Percentiles rank a stretch among this genome's conserved stretches.
These are phyloP conservation scores for Crotalus viridis DNA, from an alignment of 2,113 vertebrate genomes.

Conservation along the genomic window DNA sequence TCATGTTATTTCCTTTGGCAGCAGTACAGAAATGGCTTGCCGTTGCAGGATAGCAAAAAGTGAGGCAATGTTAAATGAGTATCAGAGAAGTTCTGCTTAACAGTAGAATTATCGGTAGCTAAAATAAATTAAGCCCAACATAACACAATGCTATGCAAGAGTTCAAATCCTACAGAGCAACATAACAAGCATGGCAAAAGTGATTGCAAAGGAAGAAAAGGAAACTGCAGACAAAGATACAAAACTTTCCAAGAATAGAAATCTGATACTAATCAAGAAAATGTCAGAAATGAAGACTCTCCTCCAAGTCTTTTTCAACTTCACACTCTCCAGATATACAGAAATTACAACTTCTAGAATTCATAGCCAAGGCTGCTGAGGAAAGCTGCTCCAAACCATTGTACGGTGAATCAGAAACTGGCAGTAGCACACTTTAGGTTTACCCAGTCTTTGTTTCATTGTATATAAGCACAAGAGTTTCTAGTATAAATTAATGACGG, in stretches of 20 bases:
- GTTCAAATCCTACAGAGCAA: not conserved
- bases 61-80: not conserved
- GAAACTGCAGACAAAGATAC: not conserved
- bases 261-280: not conserved
- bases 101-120: not conserved
- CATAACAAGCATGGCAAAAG: not conserved
- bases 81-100: not conserved
- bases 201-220: not conserved
- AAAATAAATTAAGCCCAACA: not conserved
- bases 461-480: not conserved
- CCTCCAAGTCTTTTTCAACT: not conserved
- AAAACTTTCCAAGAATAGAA: not conserved
- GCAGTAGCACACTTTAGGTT: not conserved
- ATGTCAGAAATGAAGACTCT: not conserved
- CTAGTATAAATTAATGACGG: not conserved
- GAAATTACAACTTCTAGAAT: not conserved
- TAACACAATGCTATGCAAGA: not conserved
- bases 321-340: not conserved
- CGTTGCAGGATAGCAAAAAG: not conserved
- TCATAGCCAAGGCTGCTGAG: not conserved
- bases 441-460: not conserved
- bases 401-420: not conserved
- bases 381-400: not conserved
- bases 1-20: not conserved
- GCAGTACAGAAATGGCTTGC: not conserved